Percentiles rank a stretch among this genome's conserved stretches.
phyloP scores from a whole-genome alignment of 2,797 vertebrate genomes.

The Streptopelia turtur region DNA sequence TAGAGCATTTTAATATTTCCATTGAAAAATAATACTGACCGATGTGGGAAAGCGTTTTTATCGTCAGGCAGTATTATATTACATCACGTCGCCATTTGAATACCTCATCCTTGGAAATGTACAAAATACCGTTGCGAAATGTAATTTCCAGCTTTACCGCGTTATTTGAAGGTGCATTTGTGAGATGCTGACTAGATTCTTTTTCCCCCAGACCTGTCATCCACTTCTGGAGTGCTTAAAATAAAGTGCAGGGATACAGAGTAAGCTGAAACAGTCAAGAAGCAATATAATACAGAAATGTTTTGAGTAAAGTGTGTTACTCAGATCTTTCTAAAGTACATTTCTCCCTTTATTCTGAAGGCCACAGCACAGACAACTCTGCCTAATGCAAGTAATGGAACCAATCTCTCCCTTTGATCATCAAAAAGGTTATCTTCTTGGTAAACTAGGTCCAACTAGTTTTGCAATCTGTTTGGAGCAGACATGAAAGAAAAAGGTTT shows the following conservation, averaged over 20 bases:
- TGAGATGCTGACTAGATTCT: conserved; percentile 79
- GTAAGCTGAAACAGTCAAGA: conserved; percentile 91
- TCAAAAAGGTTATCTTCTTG: conserved; percentile 78
- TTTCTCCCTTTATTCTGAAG: conserved; percentile 92
- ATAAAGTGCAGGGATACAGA: conserved; percentile 91
- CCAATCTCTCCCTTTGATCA: conserved; percentile 95
- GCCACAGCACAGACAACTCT: conserved; percentile 88
- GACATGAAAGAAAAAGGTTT: conserved; percentile 80
- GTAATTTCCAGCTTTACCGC: conserved; percentile 87
- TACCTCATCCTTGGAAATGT: conserved; percentile 57
- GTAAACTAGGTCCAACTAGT: conserved; percentile 76
- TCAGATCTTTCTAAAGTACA: conserved; percentile 91
- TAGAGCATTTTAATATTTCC: neutral
- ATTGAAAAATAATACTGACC: neutral
- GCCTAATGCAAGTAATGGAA: conserved; percentile 97
- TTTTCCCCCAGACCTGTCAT: conserved; percentile 87
- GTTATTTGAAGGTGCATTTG: conserved; percentile 86
- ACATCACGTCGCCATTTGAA: neutral
- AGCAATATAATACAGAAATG: conserved; percentile 90
- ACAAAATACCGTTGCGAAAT: conserved; percentile 82
- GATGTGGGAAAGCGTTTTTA: neutral
- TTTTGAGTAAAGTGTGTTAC: conserved; percentile 93
- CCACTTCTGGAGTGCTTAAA: conserved; percentile 92
- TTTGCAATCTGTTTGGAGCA: conserved; percentile 76
- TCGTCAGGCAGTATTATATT: neutral